Conservation (phyloP, 1,140 invertebrate species). For the Aphaenogaster ashmeadi region DNA sequence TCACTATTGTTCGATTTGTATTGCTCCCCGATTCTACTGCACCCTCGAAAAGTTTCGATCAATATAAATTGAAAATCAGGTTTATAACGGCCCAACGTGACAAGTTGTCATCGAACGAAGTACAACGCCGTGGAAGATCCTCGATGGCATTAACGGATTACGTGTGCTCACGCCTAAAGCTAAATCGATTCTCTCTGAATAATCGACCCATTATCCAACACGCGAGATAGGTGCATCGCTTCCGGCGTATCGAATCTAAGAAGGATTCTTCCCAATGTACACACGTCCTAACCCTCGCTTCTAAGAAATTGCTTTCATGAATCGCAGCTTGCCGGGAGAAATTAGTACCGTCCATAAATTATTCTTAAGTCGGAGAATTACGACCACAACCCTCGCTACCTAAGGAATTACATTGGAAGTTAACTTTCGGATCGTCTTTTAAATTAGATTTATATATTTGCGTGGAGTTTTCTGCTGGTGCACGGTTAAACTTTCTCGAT, state of each 20-base stretch:
- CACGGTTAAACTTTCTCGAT: conserved; percentile 1
- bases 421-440: conserved; percentile 40
- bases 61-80: conserved; percentile 37
- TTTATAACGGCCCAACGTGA: conserved; percentile 42
- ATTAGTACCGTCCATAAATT: conserved; percentile 56
- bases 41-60: not conserved
- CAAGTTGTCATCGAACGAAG: conserved; percentile 35
- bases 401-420: conserved; percentile 30
- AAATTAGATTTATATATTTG: conserved; percentile 42
- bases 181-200: conserved; percentile 32
- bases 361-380: conserved; percentile 60
- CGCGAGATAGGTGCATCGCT: conserved; percentile 10
- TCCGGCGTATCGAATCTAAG: not conserved
- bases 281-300: conserved; percentile 11
- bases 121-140: not conserved
- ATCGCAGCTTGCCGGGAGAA: conserved; percentile 2
- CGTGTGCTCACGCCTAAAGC: conserved; percentile 14
- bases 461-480: not conserved
- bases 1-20: conserved; percentile 21
- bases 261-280: conserved; percentile 8
- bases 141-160: conserved; percentile 50
- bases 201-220: conserved; percentile 26
- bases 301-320: conserved; percentile 44
- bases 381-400: not conserved
- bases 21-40: not conserved